Base-by-base conservation (phyloP, 1,140 invertebrate species). In the Caenorhabditis tropicalis region DNA sequence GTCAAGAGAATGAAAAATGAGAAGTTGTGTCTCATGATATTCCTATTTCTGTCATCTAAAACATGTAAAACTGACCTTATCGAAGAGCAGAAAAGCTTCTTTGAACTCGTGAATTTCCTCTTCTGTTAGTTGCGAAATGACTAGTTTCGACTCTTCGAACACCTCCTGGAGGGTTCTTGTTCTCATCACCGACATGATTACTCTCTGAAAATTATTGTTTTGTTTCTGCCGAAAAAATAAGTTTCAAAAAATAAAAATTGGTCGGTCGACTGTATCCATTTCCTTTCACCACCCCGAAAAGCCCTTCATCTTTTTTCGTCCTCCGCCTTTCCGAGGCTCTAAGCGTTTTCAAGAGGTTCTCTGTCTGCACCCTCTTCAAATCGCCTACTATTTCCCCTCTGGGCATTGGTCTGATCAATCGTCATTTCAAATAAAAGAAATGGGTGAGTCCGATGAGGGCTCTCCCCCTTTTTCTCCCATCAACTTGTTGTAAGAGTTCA, bases 21-120 rank as follows among this genome's bases (percentile, higher is more conserved):
- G 53, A 29, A 49, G n/a, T 49, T 49, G n/a, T 10, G 10, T 49
- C 10, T 49, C 48, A 12, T n/a, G 10, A n/a, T 49, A 10, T 49
- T 49, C n/a, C n/a, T 49, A 49, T 12, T 12, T 12, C n/a, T 12
- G 10, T 10, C 10, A n/a, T 12, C 48, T 49, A n/a, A n/a, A n/a
- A n/a, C n/a, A n/a, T n/a, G n/a, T n/a, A n/a, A n/a, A n/a, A n/a
- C 39, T 29, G 24, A 81, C 51, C 31, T 81, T 49, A 21, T 81
- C 46, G 33, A 81, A 51, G 16, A 51, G 46, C 2, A 36, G 33
- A 33, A 49, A 49, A 51, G 51, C 97, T 93, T 99, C 97, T 94
- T 98, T 98, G 94, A 99, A 98, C 93, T 98, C 97, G 53, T 90
- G 89, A 51, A 90, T 90, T 39, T 90, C 89, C 80, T 90, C 51